Evolutionary conservation across 2,113 vertebrate species (phyloP).

Genomic region (Chroicocephalus ridibundus): DNA sequence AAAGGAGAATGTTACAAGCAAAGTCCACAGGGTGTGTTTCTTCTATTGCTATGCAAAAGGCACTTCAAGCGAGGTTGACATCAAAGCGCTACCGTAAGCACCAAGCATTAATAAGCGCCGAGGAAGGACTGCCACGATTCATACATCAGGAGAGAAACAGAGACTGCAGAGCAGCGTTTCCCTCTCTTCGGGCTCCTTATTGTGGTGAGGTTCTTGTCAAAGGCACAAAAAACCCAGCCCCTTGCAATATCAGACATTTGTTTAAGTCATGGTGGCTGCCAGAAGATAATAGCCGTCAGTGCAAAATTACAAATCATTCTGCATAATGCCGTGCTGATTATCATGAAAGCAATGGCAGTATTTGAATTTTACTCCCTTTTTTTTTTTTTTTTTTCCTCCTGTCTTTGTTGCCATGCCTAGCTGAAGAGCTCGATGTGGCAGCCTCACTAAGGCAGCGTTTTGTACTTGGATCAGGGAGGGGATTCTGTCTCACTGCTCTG

Average conservation of each 20-base stretch:
- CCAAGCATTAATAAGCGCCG: not conserved
- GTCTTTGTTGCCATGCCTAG: not conserved
- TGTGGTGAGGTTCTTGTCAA: not conserved
- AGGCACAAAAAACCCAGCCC: not conserved
- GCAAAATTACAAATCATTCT: conserved; percentile 61
- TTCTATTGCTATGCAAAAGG: not conserved
- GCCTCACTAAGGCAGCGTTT: not conserved
- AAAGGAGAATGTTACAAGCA: not conserved
- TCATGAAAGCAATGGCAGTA: conserved; percentile 4
- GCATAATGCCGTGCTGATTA: conserved; percentile 54
- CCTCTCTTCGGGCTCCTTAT: not conserved
- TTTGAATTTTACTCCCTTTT: conserved; percentile 32
- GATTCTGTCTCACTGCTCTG: not conserved
- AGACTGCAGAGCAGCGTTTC: not conserved
- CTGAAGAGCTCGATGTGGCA: not conserved
- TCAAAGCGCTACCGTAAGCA: not conserved
- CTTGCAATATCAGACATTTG: conserved; percentile 27
- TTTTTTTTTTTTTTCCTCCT: not conserved
- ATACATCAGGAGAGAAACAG: not conserved
- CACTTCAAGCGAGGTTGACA: not conserved
- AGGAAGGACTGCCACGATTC: not conserved
- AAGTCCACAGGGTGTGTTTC: not conserved
- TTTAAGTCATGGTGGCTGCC: conserved; percentile 61
- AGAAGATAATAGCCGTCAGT: conserved; percentile 57
- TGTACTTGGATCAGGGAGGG: not conserved